phyloP scores from a whole-genome alignment of 2,113 vertebrate genomes.

The Naja naja region DNA sequence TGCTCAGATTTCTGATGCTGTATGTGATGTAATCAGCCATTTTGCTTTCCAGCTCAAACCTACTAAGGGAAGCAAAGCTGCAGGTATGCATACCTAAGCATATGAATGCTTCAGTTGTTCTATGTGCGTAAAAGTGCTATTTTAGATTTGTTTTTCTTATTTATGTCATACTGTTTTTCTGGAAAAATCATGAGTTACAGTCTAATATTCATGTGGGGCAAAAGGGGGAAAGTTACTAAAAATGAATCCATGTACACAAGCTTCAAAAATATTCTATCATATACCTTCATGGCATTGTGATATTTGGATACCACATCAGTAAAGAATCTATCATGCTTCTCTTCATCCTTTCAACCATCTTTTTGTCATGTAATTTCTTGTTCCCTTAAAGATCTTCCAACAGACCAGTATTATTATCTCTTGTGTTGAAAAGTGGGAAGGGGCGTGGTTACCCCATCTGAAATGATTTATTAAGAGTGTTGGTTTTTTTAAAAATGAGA shows the following conservation, averaged over 20 bases:
- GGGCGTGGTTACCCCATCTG: neutral
- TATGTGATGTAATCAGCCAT: neutral
- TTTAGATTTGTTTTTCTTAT: neutral
- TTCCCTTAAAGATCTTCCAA: neutral
- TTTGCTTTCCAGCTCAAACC: neutral
- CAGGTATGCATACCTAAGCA: too few species aligned
- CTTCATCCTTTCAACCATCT: neutral
- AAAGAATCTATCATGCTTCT: neutral
- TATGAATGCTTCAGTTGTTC: neutral
- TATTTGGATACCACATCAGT: neutral
- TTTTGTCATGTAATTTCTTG: neutral
- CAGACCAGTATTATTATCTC: neutral
- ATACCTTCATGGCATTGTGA: neutral
- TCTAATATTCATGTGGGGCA: neutral
- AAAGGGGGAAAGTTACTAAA: neutral
- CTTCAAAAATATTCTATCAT: neutral
- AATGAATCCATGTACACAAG: neutral
- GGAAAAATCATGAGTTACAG: neutral
- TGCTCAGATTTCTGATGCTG: neutral
- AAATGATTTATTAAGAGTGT: neutral
- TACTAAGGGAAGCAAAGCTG: neutral
- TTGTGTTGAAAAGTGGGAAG: neutral
- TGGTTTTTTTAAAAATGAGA: neutral
- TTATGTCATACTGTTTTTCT: neutral
- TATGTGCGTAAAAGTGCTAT: neutral